These are phyloP conservation scores for Nyctalus aviator DNA, from an alignment of 2,797 vertebrate genomes.

Conservation along the genomic window DNA sequence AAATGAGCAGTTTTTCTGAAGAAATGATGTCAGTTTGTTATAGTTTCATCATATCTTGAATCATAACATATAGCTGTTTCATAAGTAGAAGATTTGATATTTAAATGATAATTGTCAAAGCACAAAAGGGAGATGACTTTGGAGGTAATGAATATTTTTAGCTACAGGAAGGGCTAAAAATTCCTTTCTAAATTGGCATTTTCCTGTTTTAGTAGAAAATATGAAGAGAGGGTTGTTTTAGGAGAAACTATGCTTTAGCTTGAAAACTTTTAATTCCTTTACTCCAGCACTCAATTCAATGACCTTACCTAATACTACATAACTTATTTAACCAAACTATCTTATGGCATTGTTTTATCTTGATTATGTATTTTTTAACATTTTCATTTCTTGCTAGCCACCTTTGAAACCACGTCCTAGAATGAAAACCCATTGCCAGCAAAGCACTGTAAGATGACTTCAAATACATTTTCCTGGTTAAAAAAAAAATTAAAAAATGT, in stretches of 20 bases:
- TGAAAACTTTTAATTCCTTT: constrained; percentile 25
- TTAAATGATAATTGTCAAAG: constrained; percentile 54
- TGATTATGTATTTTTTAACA: constrained; percentile 5
- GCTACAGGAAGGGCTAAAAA: neutral
- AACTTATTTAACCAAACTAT: neutral
- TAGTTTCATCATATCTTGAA: neutral
- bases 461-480: constrained; percentile 51
- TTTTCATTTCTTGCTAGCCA: constrained; percentile 41
- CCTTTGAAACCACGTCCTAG: neutral
- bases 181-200: constrained; percentile 11
- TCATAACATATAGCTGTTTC: constrained; percentile 25
- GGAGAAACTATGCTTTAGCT: constrained; percentile 16
- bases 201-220: constrained; percentile 40
- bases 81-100: neutral
- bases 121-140: constrained; percentile 14
- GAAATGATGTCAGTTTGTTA: neutral
- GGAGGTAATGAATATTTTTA: constrained; percentile 27
- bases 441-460: constrained; percentile 4
- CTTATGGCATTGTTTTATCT: constrained; percentile 40
- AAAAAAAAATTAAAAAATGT: neutral
- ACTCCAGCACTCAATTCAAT: neutral
- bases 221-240: constrained; percentile 29
- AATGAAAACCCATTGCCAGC: neutral
- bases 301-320: constrained; percentile 25
- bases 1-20: constrained; percentile 22